Base-by-base conservation (phyloP, 2,888 invertebrate species). In the Noctua janthina region DNA sequence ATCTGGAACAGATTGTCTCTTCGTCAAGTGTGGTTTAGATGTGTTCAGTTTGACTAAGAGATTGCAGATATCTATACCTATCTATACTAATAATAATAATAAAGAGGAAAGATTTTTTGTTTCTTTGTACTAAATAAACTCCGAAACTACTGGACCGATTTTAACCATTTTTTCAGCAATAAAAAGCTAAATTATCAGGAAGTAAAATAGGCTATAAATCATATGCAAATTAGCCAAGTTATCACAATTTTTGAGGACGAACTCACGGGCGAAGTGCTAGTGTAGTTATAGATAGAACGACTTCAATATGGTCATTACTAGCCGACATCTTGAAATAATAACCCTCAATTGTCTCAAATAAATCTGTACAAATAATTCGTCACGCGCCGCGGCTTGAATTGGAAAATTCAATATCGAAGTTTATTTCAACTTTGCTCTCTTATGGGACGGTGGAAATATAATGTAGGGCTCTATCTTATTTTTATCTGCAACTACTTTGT, bases 381-480 rank as follows among this genome's bases (percentile, higher is more conserved):
- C 87, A 87, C 88, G 84, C 87, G 62, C 79, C 84, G 77, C 82
- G 72, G 73, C 83, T 86, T 87, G 85, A 88, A 85, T 88, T 79
- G 83, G 78, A 78, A 83, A 91, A 91, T 91, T 91, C 85, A 89
- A 91, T 91, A 89, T 85, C 72, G 29, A 89, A 90, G 86, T 91
- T 91, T 87, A 87, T 86, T 86, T 87, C 76, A 82, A 90, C 76
- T 89, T 85, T 73, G 72, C 51, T 81, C 83, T 83, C 90, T 81
- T 78, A 76, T 68, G 76, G 82, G 77, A 76, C 46, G 51, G 17
- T 51, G 43, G 15, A 59, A 79, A 82, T 80, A 56, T 68, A 78
- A 83, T 29, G 29, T 3, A 70, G 74, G n/a, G 3, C n/a, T 56
- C 2, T 56, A 17, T 13, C 20, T 72, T 54, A 3, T 59, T 62